phyloP scores from a whole-genome alignment of 1,140 invertebrate genomes.

The Sycophila sp. region DNA sequence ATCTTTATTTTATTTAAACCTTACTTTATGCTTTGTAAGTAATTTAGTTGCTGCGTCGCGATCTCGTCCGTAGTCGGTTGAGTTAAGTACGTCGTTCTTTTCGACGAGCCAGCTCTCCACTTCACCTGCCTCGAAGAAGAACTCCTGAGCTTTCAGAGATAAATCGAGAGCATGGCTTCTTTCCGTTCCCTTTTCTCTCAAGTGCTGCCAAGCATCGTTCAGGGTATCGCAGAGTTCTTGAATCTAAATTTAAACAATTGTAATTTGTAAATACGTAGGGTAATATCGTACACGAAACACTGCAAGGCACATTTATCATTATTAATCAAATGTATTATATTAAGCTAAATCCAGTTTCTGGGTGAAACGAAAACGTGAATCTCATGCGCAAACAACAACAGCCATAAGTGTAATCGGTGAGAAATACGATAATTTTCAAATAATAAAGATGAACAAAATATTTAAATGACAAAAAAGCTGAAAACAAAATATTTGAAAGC shows the following conservation, averaged over 20 bases:
- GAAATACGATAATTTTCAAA: neutral
- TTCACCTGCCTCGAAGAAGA: conserved; percentile 89
- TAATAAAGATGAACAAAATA: conserved; percentile 2
- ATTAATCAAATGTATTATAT: neutral
- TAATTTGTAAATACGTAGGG: neutral
- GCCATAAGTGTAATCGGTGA: neutral
- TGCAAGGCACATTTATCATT: neutral
- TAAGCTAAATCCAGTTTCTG: neutral
- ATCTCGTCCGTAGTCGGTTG: conserved; percentile 87
- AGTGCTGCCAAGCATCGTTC: conserved; percentile 75
- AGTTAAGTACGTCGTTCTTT: conserved; percentile 82
- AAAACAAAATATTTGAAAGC: conserved; percentile 1
- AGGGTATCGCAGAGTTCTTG: conserved; percentile 74
- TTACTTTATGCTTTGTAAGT: conserved; percentile 90
- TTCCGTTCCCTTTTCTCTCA: conserved; percentile 76
- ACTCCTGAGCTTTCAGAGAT: conserved; percentile 89
- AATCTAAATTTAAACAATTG: conserved; percentile 62
- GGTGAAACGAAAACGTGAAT: neutral
- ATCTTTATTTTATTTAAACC: conserved; percentile 12
- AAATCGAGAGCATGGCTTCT: conserved; percentile 83
- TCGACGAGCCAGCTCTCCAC: conserved; percentile 93
- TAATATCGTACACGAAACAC: no score
- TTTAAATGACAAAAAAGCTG: neutral
- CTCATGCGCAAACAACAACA: conserved; percentile 21
- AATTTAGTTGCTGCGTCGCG: conserved; percentile 89